Base-by-base conservation (phyloP, 1,140 invertebrate species). In the Eueides isabella region DNA sequence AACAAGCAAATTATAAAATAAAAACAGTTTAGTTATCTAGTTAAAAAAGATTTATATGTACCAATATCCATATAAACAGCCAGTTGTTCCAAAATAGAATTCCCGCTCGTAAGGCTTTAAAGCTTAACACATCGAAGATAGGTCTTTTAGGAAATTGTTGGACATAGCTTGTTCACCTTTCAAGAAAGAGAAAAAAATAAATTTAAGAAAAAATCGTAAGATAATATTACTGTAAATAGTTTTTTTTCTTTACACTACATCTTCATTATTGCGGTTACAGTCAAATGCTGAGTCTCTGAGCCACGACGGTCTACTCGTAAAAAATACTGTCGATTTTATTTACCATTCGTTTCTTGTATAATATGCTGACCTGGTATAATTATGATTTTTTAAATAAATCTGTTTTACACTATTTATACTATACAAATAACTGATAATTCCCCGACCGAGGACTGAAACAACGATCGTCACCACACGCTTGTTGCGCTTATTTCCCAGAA, bases 101-200 rank as follows among this genome's bases (percentile, higher is more conserved):
- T 11, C 48, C n/a, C 48, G 48, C 48, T 12, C 19, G 23, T 26
- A 55, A 55, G 48, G 48, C 48, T 55, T 55, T 55, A 55, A 55
- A 55, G 48, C 48, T 55, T 55, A 55, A 26, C 19, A 23, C 23
- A 55, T 55, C 48, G 48, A 55, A 55, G 23, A 55, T 7, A 55
- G 19, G 11, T 55, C 48, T 55, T 55, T 55, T 55, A 55, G 19
- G 48, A 55, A 55, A 55, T 55, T 55, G 19, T 55, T 23, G 19
- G 7, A 55, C 48, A 26, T 23, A 23, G 9, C 48, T 55, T 4
- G 19, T 26, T 23, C 48, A 26, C 23, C 11, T 26, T 38, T 55
- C 9, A 26, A 23, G 48, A 55, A 11, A 55, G 7, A 38, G n/a
- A 44, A 19, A 35, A 44, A 44, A 44, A 44, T 19, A 55, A 23